phyloP scores from a whole-genome alignment of 2,888 invertebrate species.

The Neoitamus cyanurus region DNA sequence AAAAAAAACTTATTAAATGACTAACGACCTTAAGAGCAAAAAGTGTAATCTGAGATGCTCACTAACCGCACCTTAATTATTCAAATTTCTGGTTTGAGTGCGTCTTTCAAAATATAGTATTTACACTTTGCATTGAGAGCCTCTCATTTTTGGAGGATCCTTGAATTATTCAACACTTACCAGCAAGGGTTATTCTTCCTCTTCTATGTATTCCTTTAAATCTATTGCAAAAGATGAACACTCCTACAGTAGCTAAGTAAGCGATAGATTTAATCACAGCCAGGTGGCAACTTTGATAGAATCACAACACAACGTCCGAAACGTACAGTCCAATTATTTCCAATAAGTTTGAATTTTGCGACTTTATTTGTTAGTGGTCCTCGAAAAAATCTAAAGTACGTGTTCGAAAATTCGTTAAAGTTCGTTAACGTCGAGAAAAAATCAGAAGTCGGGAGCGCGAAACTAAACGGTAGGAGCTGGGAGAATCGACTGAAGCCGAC shows the following conservation, averaged over 20 bases:
- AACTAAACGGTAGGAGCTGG: background rate
- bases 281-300: constrained; percentile 7
- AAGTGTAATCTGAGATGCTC: background rate
- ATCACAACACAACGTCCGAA: constrained; percentile 20
- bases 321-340: background rate
- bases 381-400: background rate
- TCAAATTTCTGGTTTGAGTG: background rate
- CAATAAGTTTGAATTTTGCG: background rate
- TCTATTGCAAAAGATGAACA: background rate
- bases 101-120: background rate
- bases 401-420: background rate
- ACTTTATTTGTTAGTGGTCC: background rate
- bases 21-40: background rate
- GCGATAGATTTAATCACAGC: constrained; percentile 12
- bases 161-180: background rate
- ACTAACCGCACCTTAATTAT: background rate
- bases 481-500: background rate
- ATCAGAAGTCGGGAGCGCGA: background rate
- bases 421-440: background rate
- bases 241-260: background rate
- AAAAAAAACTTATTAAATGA: background rate
- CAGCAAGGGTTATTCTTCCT: background rate
- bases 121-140: background rate
- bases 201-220: background rate
- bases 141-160: background rate